Conservation (phyloP, 53 echinoderm and acorn worm species). For the Echinarachnius parma region DNA sequence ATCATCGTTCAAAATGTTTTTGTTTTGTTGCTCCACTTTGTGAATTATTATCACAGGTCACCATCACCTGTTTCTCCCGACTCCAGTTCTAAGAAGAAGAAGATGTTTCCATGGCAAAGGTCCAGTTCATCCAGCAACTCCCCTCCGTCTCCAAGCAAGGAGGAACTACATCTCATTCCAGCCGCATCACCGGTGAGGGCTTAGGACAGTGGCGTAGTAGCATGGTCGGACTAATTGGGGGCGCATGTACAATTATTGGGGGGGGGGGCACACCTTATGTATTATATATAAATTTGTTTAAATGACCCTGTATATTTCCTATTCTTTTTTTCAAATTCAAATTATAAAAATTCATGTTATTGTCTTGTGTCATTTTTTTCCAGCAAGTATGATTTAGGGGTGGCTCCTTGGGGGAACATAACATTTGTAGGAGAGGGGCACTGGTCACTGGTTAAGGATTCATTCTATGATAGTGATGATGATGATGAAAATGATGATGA, state of each 20-base stretch:
- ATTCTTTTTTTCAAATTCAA: neutral
- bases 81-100: conserved; percentile 62
- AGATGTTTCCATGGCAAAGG: conserved; percentile 67
- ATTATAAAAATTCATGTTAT: neutral
- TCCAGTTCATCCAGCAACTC: conserved; percentile 63
- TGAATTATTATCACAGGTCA: too few species aligned
- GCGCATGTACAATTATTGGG: too few species aligned
- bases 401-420: too few species aligned
- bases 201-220: neutral
- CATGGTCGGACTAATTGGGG: too few species aligned
- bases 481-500: neutral
- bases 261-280: too few species aligned
- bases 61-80: conserved; percentile 48
- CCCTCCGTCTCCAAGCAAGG: conserved; percentile 56
- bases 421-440: too few species aligned
- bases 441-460: too few species aligned
- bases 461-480: neutral
- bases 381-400: too few species aligned
- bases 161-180: conserved; percentile 88
- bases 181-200: conserved; percentile 66
- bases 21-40: too few species aligned
- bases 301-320: neutral
- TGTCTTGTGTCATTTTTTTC: too few species aligned
- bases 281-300: too few species aligned
- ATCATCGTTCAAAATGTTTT: too few species aligned